Base-by-base conservation (phyloP, 2,113 vertebrate species). In the Rhinogobius similis region DNA sequence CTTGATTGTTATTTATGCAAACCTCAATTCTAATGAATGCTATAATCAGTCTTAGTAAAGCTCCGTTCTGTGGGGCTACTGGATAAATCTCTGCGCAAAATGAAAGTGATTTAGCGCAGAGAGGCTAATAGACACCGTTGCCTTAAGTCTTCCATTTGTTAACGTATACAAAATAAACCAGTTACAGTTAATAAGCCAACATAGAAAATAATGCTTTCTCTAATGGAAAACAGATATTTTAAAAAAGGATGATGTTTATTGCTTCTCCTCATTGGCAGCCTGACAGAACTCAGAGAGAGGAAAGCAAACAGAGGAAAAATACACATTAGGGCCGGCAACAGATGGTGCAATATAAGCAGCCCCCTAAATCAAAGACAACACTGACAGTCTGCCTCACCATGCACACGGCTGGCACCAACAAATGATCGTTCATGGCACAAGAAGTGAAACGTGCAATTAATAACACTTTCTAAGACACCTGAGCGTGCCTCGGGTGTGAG, bases 331-430 rank as follows among this genome's bases (percentile, higher is more conserved):
- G 80, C 77, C 70, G 78, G 82, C 75, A 84, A 76, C 80, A 89
- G 82, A 84, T 87, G 83, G 82, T 77, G 50, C 66, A 79, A 79
- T 79, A 79, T 81, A 78, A 75, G 76, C 36, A 83, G 70, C 65
- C 77, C 79, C 73, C 75, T 80, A 59, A 77, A 73, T 70, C 68
- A 82, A 69, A 83, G 68, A 78, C 88, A 87, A 83, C 67, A 79
- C 70, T 84, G 78, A 77, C 75, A 84, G 65, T 78, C 78, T 82
- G 83, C 77, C 87, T 85, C 62, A 78, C 69, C 82, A 86, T 74
- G 82, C 81, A 84, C 70, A 73, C 71, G 73, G 68, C 65, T 85
- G 84, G 76, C 80, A 83, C 68, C 10, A 44, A 64, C 29, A 24
- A 73, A 65, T 78, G 79, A 73, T 76, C 82, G 80, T 81, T 79